phyloP scores from a whole-genome alignment of 2,113 vertebrate genomes.

The Aix galericulata region DNA sequence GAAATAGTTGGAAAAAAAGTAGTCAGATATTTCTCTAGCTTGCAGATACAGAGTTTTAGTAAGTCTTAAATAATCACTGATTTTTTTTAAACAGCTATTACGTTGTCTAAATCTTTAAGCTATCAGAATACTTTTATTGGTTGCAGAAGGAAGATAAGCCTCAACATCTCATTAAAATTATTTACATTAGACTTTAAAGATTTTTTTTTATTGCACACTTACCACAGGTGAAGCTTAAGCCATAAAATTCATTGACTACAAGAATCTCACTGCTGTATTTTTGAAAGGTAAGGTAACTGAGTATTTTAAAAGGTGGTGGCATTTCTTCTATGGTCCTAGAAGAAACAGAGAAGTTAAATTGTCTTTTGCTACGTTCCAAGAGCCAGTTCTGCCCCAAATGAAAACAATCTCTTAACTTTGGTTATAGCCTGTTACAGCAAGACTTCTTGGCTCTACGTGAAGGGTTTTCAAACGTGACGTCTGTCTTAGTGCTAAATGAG shows the following conservation, averaged over 20 bases:
- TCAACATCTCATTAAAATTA: background rate
- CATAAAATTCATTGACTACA: conserved; percentile 91
- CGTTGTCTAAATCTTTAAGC: background rate
- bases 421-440: background rate
- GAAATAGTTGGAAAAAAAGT: background rate
- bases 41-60: accelerated
- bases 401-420: background rate
- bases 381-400: background rate
- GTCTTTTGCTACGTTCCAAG: background rate
- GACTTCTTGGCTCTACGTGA: background rate
- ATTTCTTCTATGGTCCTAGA: conserved; percentile 88
- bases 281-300: conserved; percentile 94
- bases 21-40: background rate
- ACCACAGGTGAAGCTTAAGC: conserved; percentile 91
- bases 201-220: conserved; percentile 64
- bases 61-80: background rate
- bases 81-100: background rate
- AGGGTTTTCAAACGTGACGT: background rate
- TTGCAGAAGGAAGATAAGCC: background rate
- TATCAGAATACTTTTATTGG: background rate
- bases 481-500: background rate
- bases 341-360: conserved; percentile 31
- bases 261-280: conserved; percentile 93
- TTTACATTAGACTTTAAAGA: background rate
- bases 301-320: conserved; percentile 87